Evolutionary conservation across 2,113 vertebrate species (phyloP).

Genomic region (Oncorhynchus masou): DNA sequence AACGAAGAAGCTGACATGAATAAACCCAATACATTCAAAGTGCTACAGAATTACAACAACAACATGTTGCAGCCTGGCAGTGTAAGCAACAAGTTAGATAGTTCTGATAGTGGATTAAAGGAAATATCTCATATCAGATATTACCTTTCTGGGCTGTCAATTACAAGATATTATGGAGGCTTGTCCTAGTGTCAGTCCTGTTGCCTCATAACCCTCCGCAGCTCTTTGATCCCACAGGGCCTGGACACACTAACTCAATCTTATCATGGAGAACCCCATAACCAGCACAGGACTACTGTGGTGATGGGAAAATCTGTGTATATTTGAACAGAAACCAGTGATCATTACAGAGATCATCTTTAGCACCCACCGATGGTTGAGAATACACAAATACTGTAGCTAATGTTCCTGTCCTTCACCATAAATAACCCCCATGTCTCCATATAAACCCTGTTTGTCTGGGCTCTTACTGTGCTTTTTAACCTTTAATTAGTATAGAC

Average conservation of each 20-base stretch:
- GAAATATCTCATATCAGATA: not conserved
- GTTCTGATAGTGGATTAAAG: not conserved
- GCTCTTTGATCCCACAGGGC: slow-evolving; percentile 26
- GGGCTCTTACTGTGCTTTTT: not conserved
- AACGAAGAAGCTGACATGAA: too few relatives aligned
- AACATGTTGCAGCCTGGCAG: not conserved
- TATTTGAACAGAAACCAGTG: slow-evolving; percentile 39
- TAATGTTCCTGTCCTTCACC: not conserved
- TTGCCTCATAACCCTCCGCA: too few relatives aligned
- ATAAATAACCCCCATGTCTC: not conserved
- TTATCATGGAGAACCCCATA: too few relatives aligned
- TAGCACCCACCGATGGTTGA: not conserved
- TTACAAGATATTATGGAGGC: slow-evolving; percentile 27
- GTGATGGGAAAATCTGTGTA: slow-evolving; percentile 28
- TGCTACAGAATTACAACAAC: too few relatives aligned
- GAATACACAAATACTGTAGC: too few relatives aligned
- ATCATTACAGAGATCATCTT: not conserved
- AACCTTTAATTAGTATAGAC: not conserved
- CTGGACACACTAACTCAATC: not conserved
- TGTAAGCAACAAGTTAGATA: not conserved
- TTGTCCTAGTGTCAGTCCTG: not conserved
- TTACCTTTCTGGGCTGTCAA: slow-evolving; percentile 25
- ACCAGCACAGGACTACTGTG: too few relatives aligned
- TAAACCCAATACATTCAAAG: too few relatives aligned
- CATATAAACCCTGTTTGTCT: not conserved